phyloP scores from a whole-genome alignment of 2,113 vertebrate species.

The Amphiprion ocellaris region DNA sequence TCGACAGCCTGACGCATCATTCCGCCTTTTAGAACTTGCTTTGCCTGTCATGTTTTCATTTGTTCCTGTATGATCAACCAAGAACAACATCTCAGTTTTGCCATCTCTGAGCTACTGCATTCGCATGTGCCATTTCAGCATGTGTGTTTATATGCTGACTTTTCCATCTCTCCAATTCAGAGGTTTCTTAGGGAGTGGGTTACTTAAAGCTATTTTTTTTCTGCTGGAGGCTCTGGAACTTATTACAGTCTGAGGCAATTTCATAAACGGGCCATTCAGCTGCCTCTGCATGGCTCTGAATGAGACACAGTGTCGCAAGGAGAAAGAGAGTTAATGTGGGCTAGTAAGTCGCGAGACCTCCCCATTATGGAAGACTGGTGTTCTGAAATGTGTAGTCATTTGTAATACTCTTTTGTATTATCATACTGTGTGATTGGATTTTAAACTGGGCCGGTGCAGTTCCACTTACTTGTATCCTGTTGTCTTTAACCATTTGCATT shows the following conservation, averaged over 20 bases:
- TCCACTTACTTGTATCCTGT: background rate
- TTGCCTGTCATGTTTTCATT: constrained; percentile 62
- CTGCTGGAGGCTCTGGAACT: constrained; percentile 79
- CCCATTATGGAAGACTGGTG: constrained; percentile 52
- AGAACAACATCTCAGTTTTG: constrained; percentile 74
- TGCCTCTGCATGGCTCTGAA: constrained; percentile 69
- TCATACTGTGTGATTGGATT: constrained; percentile 17
- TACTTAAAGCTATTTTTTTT: constrained; percentile 66
- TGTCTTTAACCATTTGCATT: background rate
- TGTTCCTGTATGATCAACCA: constrained; percentile 62
- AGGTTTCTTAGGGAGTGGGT: constrained; percentile 75
- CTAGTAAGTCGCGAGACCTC: constrained; percentile 68
- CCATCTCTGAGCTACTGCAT: constrained; percentile 42
- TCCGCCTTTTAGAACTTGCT: constrained; percentile 1
- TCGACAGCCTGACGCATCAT: constrained; percentile 31
- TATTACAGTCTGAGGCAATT: constrained; percentile 81
- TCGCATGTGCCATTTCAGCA: constrained; percentile 49
- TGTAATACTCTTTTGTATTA: constrained; percentile 11
- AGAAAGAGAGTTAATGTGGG: constrained; percentile 75
- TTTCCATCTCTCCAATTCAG: constrained; percentile 74
- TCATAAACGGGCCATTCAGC: constrained; percentile 82
- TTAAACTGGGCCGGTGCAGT: background rate
- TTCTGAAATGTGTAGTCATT: constrained; percentile 50
- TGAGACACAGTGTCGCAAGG: constrained; percentile 77
- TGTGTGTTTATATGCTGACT: constrained; percentile 72